Evolutionary conservation across 2,797 vertebrate species (phyloP), one percentile per base, ranked within the genome.

Genomic region (Poeciliopsis turneri): DNA sequence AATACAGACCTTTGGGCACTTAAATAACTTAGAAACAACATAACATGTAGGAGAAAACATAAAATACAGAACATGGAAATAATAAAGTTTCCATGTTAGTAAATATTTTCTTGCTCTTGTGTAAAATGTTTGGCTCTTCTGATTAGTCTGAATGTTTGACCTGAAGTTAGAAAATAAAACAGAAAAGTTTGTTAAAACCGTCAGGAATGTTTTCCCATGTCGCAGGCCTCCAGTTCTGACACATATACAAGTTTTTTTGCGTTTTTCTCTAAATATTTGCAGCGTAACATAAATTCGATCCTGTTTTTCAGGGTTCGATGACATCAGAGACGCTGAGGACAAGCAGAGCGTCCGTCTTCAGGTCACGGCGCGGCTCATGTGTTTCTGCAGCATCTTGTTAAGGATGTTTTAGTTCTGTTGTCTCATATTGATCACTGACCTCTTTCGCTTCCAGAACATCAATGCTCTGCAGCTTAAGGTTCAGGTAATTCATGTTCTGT

Each of bases 381-480:
- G 41, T 69, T 69, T 69, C 25, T 43, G 23, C 39, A 41, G 36
- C 39, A 43, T 43, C 66, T 69, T 69, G 66, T 69, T 41, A 43
- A 69, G 66, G 39, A 69, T 69, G 18, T 43, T 41, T 41, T 25
- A 43, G 9, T 39, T 39, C 36, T 12, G 66, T 43, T 6, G 9
- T 41, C 36, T 43, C n/a, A 43, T 69, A 69, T 69, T 69, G 66
- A 69, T 69, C 36, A 69, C 36, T 69, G 66, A 23, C 39, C 66
- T 69, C 18, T 43, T 23, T 69, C 20, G 3, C 66, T 69, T 43
- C 39, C 20, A 25, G 10, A 69, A 0, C 66, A 13, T 39, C 36
- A 39, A 43, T 25, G 10, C 66, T 43, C 66, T 43, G 41, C 39
- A 41, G 9, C 36, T 23, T 12, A 10, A 41, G 41, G 12, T 68